These are phyloP conservation scores for Balanococcus diminutus DNA, from an alignment of 2,888 invertebrate species.

Conservation along the genomic window DNA sequence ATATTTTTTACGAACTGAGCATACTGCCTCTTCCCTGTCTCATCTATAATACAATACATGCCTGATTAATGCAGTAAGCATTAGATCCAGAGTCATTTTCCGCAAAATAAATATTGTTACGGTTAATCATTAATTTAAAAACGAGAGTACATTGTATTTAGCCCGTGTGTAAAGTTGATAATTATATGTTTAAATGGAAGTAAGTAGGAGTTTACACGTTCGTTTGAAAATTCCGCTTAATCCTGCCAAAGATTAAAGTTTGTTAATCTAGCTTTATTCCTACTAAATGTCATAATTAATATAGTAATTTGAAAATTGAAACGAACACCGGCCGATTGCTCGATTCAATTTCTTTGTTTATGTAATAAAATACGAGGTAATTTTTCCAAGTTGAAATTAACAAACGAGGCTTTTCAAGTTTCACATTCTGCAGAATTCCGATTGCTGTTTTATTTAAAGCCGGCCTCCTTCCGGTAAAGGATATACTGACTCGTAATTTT, in stretches of 20 bases:
- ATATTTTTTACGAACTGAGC: too few species aligned
- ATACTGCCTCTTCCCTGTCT: too few species aligned
- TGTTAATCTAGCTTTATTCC: background rate
- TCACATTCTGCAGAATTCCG: background rate
- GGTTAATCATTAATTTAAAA: background rate
- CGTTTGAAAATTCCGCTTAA: background rate
- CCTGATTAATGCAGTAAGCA: too few species aligned
- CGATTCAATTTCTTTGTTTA: background rate
- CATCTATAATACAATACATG: too few species aligned
- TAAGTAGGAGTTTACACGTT: background rate
- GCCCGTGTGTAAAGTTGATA: background rate
- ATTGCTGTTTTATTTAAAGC: background rate
- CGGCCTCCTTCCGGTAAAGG: background rate
- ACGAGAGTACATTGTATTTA: background rate
- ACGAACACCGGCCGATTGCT: background rate
- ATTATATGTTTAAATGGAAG: conserved; percentile 3
- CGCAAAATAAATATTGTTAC: background rate
- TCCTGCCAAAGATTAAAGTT: background rate
- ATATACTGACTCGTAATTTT: background rate
- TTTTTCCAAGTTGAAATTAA: too few species aligned
- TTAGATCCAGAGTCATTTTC: too few species aligned
- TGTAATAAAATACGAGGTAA: too few species aligned
- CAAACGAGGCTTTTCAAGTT: background rate
- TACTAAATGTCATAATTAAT: background rate
- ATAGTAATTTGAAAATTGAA: background rate